Base-by-base conservation (phyloP, 1,140 invertebrate species). In the Asobara japonica region DNA sequence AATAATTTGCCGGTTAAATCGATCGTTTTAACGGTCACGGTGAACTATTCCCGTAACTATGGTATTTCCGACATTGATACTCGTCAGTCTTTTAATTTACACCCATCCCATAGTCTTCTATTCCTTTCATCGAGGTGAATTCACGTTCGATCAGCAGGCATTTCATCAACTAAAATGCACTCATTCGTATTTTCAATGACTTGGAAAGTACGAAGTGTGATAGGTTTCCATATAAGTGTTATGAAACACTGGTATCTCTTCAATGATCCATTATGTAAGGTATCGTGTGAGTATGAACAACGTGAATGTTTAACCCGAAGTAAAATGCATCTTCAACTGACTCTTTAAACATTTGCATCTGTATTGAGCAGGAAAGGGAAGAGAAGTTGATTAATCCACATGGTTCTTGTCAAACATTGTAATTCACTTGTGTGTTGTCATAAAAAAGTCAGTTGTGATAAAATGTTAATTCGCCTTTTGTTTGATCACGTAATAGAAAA, bases 1-100 rank as follows among this genome's bases (percentile, higher is more conserved):
- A 78, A 79, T 79, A 79, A 79, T 79, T 79, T 69, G 73, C 76
- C 62, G 65, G 62, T 75, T 16, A 74, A 74, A 79, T 79, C 78
- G 78, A 79, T 74, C 72, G 74, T 51, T 72, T 73, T 65, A 76
- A 78, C 74, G 76, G 75, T 78, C 78, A 78, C 76, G 78, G 74
- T 76, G 65, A 79, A 78, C 78, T 79, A 79, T 79, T 79, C 75
- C 74, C 74, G 76, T 77, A 77, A 70, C 71, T 65, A 65, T 33
- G 69, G 60, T 72, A 74, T 74, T 73, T 76, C 70, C 64, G 64
- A 66, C 74, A 69, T 45, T 67, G 56, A 48, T 70, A 29, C 60
- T 31, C 66, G 25, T 31, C 18, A n/a, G 13, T 61, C n/a, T 29
- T 29, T 62, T 62, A 11, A 16, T 69, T 65, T 73, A 45, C 51